These are phyloP conservation scores for Diabrotica balteata DNA, from an alignment of 2,888 invertebrate genomes.

Conservation along the genomic window DNA sequence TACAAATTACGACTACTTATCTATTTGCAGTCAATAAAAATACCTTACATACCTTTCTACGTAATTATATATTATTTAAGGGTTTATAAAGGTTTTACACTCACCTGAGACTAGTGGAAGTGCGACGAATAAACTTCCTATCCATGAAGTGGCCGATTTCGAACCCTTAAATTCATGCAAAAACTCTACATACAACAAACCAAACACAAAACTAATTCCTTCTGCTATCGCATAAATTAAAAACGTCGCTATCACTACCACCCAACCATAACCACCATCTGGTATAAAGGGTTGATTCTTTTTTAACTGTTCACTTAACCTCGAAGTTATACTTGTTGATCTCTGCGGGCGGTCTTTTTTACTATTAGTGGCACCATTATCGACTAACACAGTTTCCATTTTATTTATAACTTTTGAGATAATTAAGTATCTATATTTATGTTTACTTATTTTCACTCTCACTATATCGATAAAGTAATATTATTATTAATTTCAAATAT, in stretches of 20 bases:
- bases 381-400: conserved; percentile 11
- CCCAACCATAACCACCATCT: conserved; percentile 90
- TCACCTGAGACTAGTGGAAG: conserved; percentile 68
- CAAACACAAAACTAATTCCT: conserved; percentile 92
- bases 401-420: neutral
- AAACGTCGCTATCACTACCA: conserved; percentile 85
- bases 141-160: conserved; percentile 80
- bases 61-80: neutral
- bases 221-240: conserved; percentile 89
- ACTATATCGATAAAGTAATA: too few species aligned
- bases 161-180: conserved; percentile 82
- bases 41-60: too few species aligned
- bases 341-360: conserved; percentile 1
- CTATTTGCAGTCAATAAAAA: too few species aligned
- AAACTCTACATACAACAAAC: conserved; percentile 85
- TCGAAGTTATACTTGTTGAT: too few species aligned
- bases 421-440: too few species aligned
- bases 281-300: conserved; percentile 67
- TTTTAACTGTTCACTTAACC: conserved; percentile 32
- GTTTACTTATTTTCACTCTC: too few species aligned
- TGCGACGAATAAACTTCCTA: conserved; percentile 50
- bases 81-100: neutral
- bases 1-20: too few species aligned
- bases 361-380: conserved; percentile 15
- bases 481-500: too few species aligned